Base-by-base conservation (phyloP, 1,140 invertebrate species). In the Drosophila cardini region DNA sequence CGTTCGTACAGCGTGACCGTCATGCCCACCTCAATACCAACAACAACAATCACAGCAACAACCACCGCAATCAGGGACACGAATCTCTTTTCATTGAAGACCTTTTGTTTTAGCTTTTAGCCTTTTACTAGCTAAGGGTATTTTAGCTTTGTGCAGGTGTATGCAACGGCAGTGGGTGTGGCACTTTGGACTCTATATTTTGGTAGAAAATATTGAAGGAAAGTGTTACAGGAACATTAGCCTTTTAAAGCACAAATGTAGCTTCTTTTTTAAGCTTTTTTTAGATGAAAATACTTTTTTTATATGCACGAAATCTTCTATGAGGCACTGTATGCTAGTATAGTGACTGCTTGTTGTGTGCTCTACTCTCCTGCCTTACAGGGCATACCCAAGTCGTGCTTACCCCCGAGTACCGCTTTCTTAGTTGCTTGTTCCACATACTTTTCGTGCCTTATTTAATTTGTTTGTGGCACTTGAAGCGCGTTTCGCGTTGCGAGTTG, bases 1-100 rank as follows among this genome's bases (percentile, higher is more conserved):
- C 84, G 80, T 84, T 89, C 84, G 80, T 36, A 40, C 73, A 91
- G 76, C 89, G 89, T 91, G 90, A 89, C 89, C 78, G 89, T 82
- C 87, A 89, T 80, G 83, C 80, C 83, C 80, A 70, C 61, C 76
- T 52, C 61, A 26, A 36, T 65, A 43, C 42, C 43, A 58, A 13
- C 45, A 43, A 30, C 45, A 52, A 36, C 69, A 57, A 8, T 52
- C 42, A 34, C 64, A 58, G 32, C 64, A 45, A 36, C 56, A 61
- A 10, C 58, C 21, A 36, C 45, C 38, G 16, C n/a, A 64, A 64
- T 67, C 79, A 76, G 64, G 46, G 48, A 26, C 67, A 70, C 75
- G 75, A 75, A 70, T 84, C 63, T 67, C 76, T 79, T 78, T 80
- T 79, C 76, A 72, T 60, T 57, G 32, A 45, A 68, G 82, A 69